A percentile compares a stretch with the other conserved stretches of the same genome.
These are phyloP conservation scores for Adelges cooleyi DNA, from an alignment of 1,140 invertebrate genomes.

Conservation along the genomic window DNA sequence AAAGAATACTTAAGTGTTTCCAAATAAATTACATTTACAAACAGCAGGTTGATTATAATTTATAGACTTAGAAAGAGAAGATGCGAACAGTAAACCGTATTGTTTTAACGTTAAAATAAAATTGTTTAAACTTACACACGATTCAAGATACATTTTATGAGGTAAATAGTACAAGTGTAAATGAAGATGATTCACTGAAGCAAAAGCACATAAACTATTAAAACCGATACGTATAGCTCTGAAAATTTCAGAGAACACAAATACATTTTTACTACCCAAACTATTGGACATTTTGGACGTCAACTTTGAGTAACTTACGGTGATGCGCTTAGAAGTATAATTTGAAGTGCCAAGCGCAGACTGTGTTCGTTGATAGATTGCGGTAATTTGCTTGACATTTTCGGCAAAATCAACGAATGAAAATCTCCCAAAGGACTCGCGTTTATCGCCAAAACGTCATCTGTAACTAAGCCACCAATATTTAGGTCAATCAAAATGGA, in stretches of 20 bases:
- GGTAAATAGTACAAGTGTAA: constrained; percentile 60
- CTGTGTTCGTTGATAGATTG: constrained; percentile 46
- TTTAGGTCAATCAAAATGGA: too few species aligned
- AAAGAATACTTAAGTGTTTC: neutral
- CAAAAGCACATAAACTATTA: constrained; percentile 64
- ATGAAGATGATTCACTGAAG: constrained; percentile 72
- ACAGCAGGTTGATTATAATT: too few species aligned
- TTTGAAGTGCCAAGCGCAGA: constrained; percentile 40
- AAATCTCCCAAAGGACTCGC: constrained; percentile 56
- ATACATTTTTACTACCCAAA: too few species aligned
- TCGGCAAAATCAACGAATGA: constrained; percentile 53
- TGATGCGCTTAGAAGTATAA: constrained; percentile 43
- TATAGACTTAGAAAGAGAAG: too few species aligned
- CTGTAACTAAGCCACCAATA: too few species aligned
- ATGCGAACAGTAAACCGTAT: too few species aligned
- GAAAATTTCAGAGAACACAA: constrained; percentile 36
- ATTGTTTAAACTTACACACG: constrained; percentile 44
- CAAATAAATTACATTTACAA: too few species aligned
- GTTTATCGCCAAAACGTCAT: constrained; percentile 43
- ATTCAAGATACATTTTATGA: constrained; percentile 50
- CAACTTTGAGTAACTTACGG: constrained; percentile 41
- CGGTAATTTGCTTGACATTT: constrained; percentile 44
- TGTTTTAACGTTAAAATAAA: too few species aligned
- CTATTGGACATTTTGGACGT: too few species aligned
- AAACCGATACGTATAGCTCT: constrained; percentile 53